These are phyloP conservation scores for Daptonema setosum DNA, from an alignment of 2,888 invertebrate species.

Conservation along the genomic window DNA sequence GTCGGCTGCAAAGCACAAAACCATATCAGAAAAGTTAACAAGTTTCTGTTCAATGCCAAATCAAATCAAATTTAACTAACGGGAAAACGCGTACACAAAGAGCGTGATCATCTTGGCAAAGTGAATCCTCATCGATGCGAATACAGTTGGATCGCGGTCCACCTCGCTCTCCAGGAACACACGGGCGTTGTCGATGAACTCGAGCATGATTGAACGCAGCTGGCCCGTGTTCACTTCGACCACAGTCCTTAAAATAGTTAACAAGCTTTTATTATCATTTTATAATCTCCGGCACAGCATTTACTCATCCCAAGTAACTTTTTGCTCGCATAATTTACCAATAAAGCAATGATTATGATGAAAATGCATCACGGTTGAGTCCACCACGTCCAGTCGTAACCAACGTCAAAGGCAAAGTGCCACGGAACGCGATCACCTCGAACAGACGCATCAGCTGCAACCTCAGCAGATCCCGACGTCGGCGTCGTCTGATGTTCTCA, in stretches of 20 bases:
- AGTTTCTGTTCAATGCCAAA: no score
- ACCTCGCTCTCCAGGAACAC: constrained; percentile 72
- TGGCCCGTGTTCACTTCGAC: constrained; percentile 60
- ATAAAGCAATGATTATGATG: no score
- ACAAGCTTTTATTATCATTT: no score
- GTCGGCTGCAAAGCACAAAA: constrained; percentile 55
- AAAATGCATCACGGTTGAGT: no score
- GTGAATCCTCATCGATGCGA: constrained; percentile 68
- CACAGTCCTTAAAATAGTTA: constrained; percentile 48
- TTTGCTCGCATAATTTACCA: no score
- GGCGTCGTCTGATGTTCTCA: constrained; percentile 72
- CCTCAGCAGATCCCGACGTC: constrained; percentile 70
- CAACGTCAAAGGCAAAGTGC: constrained; percentile 41
- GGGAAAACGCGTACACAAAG: constrained; percentile 71
- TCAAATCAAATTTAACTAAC: constrained; percentile 33
- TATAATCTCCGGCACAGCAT: no score
- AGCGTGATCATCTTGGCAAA: constrained; percentile 81
- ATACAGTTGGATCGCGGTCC: constrained; percentile 62
- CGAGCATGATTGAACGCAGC: constrained; percentile 63
- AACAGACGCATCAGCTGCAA: constrained; percentile 72
- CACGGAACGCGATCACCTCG: constrained; percentile 70
- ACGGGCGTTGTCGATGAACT: constrained; percentile 81
- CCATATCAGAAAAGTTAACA: no score
- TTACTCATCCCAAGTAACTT: no score
- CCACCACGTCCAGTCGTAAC: no score